Evolutionary conservation across 2,113 vertebrate species (phyloP).

Genomic region (Erinaceus europaeus): DNA sequence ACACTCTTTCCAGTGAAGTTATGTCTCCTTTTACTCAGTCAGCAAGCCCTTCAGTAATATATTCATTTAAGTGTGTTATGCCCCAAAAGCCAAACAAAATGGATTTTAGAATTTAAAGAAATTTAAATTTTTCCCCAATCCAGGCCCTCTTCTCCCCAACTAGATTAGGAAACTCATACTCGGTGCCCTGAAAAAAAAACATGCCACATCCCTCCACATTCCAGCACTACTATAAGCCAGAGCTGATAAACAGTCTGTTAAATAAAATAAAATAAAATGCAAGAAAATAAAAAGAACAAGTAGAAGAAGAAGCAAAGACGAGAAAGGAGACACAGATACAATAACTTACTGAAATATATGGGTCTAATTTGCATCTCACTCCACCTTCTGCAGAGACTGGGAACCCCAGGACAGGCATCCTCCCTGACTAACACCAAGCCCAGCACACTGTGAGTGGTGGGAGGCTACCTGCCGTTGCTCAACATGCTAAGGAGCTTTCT

Average conservation of each 20-base stretch:
- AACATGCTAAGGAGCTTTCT: background rate
- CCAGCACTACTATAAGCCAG: too few species aligned
- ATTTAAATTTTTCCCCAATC: background rate
- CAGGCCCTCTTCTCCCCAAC: background rate
- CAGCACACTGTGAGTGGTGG: background rate
- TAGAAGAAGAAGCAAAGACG: too few species aligned
- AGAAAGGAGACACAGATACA: background rate
- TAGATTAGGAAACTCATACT: background rate
- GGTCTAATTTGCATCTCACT: background rate
- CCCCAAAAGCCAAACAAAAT: background rate
- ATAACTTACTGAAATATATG: background rate
- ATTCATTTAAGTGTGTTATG: background rate
- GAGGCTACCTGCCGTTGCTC: background rate
- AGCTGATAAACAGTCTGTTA: too few species aligned
- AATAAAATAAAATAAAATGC: too few species aligned
- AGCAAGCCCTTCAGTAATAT: background rate
- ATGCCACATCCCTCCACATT: background rate
- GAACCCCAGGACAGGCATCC: too few species aligned
- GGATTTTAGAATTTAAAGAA: background rate
- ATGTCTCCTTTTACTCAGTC: background rate
- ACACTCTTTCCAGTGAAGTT: background rate
- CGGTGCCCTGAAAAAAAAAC: background rate
- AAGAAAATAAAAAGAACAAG: too few species aligned
- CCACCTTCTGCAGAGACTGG: too few species aligned
- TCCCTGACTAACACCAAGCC: background rate